A percentile compares a stretch with the other conserved stretches of the same genome.
phyloP scores from a whole-genome alignment of 2,113 vertebrate species.

The Alosa alosa region DNA sequence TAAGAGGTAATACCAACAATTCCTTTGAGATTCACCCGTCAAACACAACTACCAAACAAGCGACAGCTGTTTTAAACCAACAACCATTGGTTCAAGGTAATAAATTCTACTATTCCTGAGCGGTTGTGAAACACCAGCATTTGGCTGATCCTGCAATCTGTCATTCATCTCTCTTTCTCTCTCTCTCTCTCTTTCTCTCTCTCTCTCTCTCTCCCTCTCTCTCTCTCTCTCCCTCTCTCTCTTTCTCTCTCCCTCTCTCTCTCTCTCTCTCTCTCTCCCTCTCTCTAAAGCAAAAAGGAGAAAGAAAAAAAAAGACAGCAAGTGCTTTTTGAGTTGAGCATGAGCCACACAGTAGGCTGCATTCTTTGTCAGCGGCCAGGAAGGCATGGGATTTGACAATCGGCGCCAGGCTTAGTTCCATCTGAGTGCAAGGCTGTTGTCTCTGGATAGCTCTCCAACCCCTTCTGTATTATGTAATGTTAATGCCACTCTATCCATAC shows the following conservation, averaged over 20 bases:
- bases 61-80: slow-evolving; percentile 29
- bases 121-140: slow-evolving; percentile 15
- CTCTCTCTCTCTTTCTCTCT: not conserved
- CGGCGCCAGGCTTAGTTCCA: slow-evolving; percentile 22
- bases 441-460: not conserved
- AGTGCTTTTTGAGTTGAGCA: not conserved
- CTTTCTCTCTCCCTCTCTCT: not conserved
- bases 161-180: slow-evolving; percentile 7
- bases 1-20: not conserved
- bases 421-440: not conserved
- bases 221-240: not conserved
- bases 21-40: not conserved
- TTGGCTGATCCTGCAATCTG: not conserved
- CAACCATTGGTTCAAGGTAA: not conserved
- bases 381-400: not conserved
- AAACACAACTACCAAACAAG: slow-evolving; percentile 20
- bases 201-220: not conserved
- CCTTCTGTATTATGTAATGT: not conserved
- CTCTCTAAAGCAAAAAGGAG: not conserved
- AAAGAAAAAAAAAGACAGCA: slow-evolving; percentile 15
- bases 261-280: not conserved
- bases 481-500: not conserved
- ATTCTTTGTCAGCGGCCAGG: slow-evolving; percentile 4
- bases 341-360: not conserved
- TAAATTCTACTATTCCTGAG: slow-evolving; percentile 5